These are phyloP conservation scores for Spilosoma lubricipeda DNA, from an alignment of 2,888 invertebrate species.

Conservation along the genomic window DNA sequence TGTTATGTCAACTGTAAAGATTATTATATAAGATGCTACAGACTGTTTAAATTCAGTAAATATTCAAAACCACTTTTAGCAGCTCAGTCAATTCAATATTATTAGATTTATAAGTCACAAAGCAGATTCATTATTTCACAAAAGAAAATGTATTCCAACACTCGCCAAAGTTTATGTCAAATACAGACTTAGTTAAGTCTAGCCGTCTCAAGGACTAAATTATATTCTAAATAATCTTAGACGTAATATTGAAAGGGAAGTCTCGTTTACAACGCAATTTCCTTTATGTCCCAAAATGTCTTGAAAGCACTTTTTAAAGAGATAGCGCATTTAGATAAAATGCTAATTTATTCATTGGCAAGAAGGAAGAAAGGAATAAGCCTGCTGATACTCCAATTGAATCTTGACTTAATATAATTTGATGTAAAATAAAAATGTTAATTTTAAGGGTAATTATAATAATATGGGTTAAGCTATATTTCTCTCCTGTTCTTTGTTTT, in stretches of 20 bases:
- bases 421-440: conserved; percentile 71
- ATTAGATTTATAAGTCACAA: not conserved
- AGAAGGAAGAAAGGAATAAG: conserved; percentile 72
- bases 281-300: conserved; percentile 61
- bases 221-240: conserved; percentile 54
- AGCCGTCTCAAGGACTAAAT: conserved; percentile 36
- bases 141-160: conserved; percentile 17
- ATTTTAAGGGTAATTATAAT: conserved; percentile 49
- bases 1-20: no score
- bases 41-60: not conserved
- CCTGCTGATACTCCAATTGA: conserved; percentile 76
- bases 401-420: conserved; percentile 76
- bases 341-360: conserved; percentile 84
- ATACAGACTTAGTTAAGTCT: conserved; percentile 27
- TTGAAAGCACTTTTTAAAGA: conserved; percentile 78
- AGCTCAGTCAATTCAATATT: not conserved
- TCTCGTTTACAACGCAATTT: conserved; percentile 59
- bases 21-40: no score
- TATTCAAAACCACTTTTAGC: not conserved
- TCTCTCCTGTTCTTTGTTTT: not conserved
- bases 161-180: conserved; percentile 35
- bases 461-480: not conserved
- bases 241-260: conserved; percentile 49
- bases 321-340: conserved; percentile 81
- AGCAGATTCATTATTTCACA: not conserved